These are phyloP conservation scores for Tenthredo distinguenda DNA, from an alignment of 2,888 invertebrate species.

Conservation along the genomic window DNA sequence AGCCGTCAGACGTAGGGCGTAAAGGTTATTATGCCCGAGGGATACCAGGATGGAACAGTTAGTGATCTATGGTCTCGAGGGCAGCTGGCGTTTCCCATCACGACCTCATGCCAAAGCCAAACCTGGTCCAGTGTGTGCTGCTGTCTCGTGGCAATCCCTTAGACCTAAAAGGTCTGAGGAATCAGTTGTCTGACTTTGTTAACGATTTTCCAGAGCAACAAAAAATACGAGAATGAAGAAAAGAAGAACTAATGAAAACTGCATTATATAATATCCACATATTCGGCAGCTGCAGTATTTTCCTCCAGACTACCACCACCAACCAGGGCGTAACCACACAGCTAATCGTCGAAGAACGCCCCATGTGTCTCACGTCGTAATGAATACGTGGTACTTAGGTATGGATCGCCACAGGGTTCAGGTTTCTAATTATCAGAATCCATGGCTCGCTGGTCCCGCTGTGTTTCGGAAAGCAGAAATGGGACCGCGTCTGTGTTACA, in stretches of 20 bases:
- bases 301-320: neutral
- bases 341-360: constrained; percentile 68
- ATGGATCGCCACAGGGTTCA: constrained; percentile 33
- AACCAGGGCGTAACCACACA: constrained; percentile 71
- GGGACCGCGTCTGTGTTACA: constrained; percentile 22
- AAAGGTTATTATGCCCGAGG: constrained; percentile 23
- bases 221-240: neutral
- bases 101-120: constrained; percentile 27
- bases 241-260: neutral
- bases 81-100: constrained; percentile 50
- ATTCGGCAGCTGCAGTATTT: constrained; percentile 23
- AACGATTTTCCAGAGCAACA: neutral
- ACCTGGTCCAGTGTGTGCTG: constrained; percentile 19
- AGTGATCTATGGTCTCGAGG: constrained; percentile 47
- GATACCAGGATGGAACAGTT: constrained; percentile 10
- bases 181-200: neutral
- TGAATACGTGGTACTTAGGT: constrained; percentile 65
- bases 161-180: neutral
- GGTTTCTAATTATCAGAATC: constrained; percentile 46
- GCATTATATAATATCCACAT: neutral
- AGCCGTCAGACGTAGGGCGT: constrained; percentile 44
- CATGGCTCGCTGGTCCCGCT: neutral
- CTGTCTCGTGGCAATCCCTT: constrained; percentile 30
- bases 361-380: constrained; percentile 65
- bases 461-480: constrained; percentile 25